A percentile compares a stretch with the other conserved stretches of the same genome.
phyloP scores from a whole-genome alignment of 2,113 vertebrate genomes.

The Poeciliopsis retropinna region DNA sequence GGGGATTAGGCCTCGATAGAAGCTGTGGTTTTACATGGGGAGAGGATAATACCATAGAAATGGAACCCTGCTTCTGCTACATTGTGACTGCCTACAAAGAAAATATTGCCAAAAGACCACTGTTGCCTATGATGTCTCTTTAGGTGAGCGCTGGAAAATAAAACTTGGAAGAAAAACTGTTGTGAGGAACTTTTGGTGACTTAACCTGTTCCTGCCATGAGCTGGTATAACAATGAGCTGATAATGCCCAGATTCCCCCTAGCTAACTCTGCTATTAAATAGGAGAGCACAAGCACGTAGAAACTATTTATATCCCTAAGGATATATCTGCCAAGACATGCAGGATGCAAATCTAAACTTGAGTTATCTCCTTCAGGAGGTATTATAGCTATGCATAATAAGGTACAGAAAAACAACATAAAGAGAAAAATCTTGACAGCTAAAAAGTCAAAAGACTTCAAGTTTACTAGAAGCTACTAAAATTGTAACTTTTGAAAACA shows the following conservation, averaged over 20 bases:
- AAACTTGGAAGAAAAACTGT: slow-evolving; percentile 33
- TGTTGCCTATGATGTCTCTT: slow-evolving; percentile 50
- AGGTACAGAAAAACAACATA: slow-evolving; percentile 5
- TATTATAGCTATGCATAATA: slow-evolving; percentile 23
- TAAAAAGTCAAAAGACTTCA: slow-evolving; percentile 1
- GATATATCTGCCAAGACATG: not conserved
- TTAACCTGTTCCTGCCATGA: slow-evolving; percentile 38
- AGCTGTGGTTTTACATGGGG: slow-evolving; percentile 64
- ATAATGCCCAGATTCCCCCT: slow-evolving; percentile 13
- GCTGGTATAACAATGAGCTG: slow-evolving; percentile 37
- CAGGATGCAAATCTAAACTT: not conserved
- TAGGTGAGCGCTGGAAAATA: slow-evolving; percentile 33
- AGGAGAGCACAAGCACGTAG: not conserved
- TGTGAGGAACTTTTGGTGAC: slow-evolving; percentile 24
- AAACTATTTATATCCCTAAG: not conserved
- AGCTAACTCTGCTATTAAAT: not conserved
- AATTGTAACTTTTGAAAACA: not conserved
- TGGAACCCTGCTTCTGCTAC: slow-evolving; percentile 61
- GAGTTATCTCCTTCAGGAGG: not conserved
- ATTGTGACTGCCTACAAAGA: slow-evolving; percentile 42
- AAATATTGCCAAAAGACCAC: slow-evolving; percentile 46
- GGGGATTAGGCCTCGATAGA: slow-evolving; percentile 68
- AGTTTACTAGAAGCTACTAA: not conserved
- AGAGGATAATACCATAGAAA: slow-evolving; percentile 66
- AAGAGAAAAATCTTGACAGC: not conserved